Percentiles rank a stretch among this genome's conserved stretches.
phyloP scores from a whole-genome alignment of 2,888 invertebrate species.

The Steinernema hermaphroditum region DNA sequence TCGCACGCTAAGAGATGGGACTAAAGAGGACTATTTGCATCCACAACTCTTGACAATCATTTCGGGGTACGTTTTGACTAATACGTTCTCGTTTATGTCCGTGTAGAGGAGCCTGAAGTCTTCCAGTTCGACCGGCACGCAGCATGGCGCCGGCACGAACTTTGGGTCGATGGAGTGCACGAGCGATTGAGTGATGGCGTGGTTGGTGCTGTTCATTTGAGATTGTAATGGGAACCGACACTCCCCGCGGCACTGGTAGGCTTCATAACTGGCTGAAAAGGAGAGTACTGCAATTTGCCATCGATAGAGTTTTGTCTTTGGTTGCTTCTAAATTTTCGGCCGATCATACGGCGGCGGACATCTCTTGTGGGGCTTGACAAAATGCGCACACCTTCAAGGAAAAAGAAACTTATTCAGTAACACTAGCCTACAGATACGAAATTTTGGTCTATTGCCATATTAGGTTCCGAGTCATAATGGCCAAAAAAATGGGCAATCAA shows the following conservation, averaged over 20 bases:
- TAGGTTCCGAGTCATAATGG: too few relatives aligned
- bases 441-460: too few relatives aligned
- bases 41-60: slow-evolving; percentile 98
- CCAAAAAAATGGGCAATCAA: too few relatives aligned
- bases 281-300: slow-evolving; percentile 74
- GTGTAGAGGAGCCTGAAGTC: slow-evolving; percentile 76
- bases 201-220: slow-evolving; percentile 93
- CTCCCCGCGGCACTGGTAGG: slow-evolving; percentile 91
- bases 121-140: slow-evolving; percentile 72
- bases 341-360: too few relatives aligned
- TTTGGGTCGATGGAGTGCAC: slow-evolving; percentile 89
- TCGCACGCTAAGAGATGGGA: slow-evolving; percentile 7
- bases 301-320: too few relatives aligned
- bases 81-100: slow-evolving; percentile 79
- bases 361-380: too few relatives aligned
- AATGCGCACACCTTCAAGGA: too few relatives aligned
- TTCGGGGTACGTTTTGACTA: slow-evolving; percentile 91
- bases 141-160: slow-evolving; percentile 91
- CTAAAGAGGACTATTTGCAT: slow-evolving; percentile 76
- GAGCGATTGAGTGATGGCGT: slow-evolving; percentile 95
- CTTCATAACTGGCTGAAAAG: slow-evolving; percentile 72
- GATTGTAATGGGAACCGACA: slow-evolving; percentile 91
- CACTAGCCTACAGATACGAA: too few relatives aligned
- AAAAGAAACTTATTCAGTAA: too few relatives aligned
- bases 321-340: too few relatives aligned